These are phyloP conservation scores for Gallinago jamesoni DNA, from an alignment of 2,113 vertebrate genomes.

Conservation along the genomic window DNA sequence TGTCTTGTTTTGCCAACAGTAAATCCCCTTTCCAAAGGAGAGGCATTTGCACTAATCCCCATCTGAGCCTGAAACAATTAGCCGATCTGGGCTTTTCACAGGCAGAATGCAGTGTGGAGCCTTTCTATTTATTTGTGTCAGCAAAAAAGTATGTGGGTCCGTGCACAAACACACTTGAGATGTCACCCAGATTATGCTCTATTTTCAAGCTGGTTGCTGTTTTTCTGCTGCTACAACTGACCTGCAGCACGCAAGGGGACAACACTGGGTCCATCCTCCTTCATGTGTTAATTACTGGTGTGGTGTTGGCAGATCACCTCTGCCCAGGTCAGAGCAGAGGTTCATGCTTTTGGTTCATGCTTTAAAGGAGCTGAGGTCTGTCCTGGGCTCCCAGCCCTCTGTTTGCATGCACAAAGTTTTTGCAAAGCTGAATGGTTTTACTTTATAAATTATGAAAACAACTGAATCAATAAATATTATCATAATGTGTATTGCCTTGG, in stretches of 20 bases:
- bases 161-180: constrained; percentile 14
- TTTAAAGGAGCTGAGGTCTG: not conserved
- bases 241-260: not conserved
- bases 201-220: constrained; percentile 11
- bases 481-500: constrained; percentile 63
- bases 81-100: constrained; percentile 19
- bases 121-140: constrained; percentile 47
- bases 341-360: not conserved
- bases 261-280: not conserved
- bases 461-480: constrained; percentile 65
- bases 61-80: constrained; percentile 48
- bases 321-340: not conserved
- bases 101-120: not conserved
- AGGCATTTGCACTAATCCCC: constrained; percentile 48
- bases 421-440: not conserved
- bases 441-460: constrained; percentile 38
- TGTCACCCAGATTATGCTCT: constrained; percentile 13
- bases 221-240: not conserved
- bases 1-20: constrained; percentile 63
- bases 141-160: constrained; percentile 17
- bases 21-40: constrained; percentile 33
- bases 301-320: not conserved
- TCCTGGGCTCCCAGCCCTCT: not conserved
- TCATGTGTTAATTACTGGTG: not conserved
- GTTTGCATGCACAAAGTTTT: not conserved